phyloP scores from a whole-genome alignment of 2,113 vertebrate species.

The Malurus elegans region DNA sequence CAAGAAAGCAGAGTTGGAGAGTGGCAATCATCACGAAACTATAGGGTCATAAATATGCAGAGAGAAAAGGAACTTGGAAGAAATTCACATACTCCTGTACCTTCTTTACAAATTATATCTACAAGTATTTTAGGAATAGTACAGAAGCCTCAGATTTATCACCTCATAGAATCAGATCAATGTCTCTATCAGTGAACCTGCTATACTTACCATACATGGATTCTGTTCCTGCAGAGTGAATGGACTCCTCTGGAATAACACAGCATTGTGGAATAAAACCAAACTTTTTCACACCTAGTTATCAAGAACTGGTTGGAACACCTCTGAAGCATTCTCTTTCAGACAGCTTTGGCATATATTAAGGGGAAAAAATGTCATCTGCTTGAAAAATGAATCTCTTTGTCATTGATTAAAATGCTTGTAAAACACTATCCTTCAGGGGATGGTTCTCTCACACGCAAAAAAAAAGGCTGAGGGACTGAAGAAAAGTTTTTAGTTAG shows the following conservation, averaged over 20 bases:
- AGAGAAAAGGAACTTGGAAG: neutral
- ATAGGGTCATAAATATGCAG: neutral
- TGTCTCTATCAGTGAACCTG: neutral
- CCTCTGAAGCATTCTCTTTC: neutral
- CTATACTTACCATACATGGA: neutral
- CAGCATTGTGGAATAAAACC: neutral
- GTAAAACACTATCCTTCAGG: neutral
- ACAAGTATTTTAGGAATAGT: neutral
- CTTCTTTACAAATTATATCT: neutral
- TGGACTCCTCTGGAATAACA: neutral
- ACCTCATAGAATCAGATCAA: neutral
- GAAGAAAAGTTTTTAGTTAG: neutral
- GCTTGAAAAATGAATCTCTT: neutral
- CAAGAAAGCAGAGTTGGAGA: neutral
- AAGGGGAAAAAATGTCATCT: neutral
- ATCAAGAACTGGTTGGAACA: neutral
- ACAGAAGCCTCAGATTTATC: neutral
- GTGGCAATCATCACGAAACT: neutral
- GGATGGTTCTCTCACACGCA: neutral
- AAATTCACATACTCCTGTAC: neutral
- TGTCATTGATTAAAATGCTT: neutral
- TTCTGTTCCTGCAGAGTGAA: neutral
- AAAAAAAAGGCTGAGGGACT: neutral
- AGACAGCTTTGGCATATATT: neutral
- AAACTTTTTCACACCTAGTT: neutral